These are phyloP conservation scores for Xanthorhoe designata DNA, from an alignment of 2,888 invertebrate genomes.

Conservation along the genomic window DNA sequence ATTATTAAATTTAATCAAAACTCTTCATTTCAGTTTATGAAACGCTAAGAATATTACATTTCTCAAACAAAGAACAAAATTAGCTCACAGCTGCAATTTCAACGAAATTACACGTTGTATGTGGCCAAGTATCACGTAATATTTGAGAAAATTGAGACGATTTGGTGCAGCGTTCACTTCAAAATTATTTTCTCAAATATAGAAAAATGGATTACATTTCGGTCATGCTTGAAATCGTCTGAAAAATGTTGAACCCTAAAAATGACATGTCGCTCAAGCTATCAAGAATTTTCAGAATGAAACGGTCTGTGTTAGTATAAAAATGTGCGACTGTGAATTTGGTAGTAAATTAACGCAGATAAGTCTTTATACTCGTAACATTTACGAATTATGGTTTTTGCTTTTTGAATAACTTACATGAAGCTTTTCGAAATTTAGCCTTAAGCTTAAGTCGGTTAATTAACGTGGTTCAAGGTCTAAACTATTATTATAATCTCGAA, in stretches of 20 bases:
- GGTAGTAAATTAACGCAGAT: too few species aligned
- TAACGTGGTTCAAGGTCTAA: too few species aligned
- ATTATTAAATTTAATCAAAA: conserved; percentile 4
- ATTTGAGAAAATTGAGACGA: conserved; percentile 16
- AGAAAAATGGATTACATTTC: not conserved
- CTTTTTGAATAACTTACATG: too few species aligned
- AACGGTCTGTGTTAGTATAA: too few species aligned
- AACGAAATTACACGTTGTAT: conserved; percentile 27
- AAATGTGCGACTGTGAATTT: too few species aligned
- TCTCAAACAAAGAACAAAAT: conserved; percentile 26
- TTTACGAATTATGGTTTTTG: too few species aligned
- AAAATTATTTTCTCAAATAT: not conserved
- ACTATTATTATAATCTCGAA: not conserved
- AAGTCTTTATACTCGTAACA: too few species aligned
- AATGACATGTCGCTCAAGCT: not conserved
- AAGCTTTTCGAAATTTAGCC: too few species aligned
- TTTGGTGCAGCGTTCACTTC: not conserved
- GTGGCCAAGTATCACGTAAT: conserved; percentile 18
- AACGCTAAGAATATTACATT: conserved; percentile 5
- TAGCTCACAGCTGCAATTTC: conserved; percentile 19
- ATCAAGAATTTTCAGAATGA: too few species aligned
- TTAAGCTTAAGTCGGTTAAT: too few species aligned
- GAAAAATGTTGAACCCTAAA: not conserved
- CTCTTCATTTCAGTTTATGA: conserved; percentile 10
- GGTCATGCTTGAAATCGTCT: not conserved